Evolutionary conservation across 2,888 invertebrate genomes (phyloP), one percentile per base, ranked within the genome.

Genomic region (Cybosia mesomella): DNA sequence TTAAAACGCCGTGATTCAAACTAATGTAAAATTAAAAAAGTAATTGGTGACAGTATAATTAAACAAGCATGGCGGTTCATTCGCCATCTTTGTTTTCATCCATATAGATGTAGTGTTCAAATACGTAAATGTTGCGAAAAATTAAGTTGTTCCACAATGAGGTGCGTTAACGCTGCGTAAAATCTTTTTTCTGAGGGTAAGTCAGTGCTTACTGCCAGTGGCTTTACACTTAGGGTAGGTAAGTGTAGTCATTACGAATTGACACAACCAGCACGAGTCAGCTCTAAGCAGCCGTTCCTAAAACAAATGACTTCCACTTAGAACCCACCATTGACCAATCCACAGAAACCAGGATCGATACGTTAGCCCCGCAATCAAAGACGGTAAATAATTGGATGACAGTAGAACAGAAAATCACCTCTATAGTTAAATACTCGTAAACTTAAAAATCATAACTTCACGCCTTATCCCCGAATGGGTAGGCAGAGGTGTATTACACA

Each of bases 251-350:
- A 39, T 39, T 39, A 10, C 8, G 2, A 39, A 13, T 15, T 18
- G 15, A 8, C 28, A 53, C 21, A 53, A 53, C 43, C 18, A 18
- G 10, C 15, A 7, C 43, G 7, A 7, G 5, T 11, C 7, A 1
- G 7, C 92, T 95, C 86, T 92, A 91, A 80, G 93, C 94, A 43
- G 83, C 86, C 67, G 85, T 92, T 71, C 92, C 91, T 53, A 93
- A 92, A 81, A 92, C 92, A 82, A 94, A 94, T 91, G 94, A 93
- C 87, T 89, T 91, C 80, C 94, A 94, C 89, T 87, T 94, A 90
- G 93, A 95, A 83, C 81, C 87, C 66, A 87, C 89, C 34, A 87
- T 91, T 75, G 92, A 93, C 83, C n/a, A n/a, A n/a, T n/a, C n/a
- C n/a, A n/a, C n/a, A n/a, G n/a, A 93, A 71, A 92, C 91, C 28